These are phyloP conservation scores for Ammodytes marinus DNA, from an alignment of 2,113 vertebrate genomes.

Conservation along the genomic window DNA sequence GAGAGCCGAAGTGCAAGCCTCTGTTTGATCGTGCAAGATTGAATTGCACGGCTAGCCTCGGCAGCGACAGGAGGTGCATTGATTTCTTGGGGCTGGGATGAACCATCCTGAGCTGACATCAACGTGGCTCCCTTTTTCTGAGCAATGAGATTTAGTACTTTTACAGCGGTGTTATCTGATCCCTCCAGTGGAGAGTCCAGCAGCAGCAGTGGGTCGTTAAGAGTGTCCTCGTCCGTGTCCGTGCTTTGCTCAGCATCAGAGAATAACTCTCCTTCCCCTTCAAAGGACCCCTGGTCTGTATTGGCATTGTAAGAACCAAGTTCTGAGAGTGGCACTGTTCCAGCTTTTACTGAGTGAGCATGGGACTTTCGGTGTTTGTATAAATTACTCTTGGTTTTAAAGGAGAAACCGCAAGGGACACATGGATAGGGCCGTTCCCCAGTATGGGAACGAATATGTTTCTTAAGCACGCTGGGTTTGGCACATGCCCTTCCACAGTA, in stretches of 20 bases:
- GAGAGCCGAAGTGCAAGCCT: slow-evolving; percentile 94
- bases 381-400: slow-evolving; percentile 99
- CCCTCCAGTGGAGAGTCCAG: slow-evolving; percentile 86
- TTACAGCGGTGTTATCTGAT: slow-evolving; percentile 89
- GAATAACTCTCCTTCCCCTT: slow-evolving; percentile 94
- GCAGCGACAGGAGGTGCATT: slow-evolving; percentile 85
- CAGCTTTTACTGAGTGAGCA: slow-evolving; percentile 97
- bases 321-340: slow-evolving; percentile 92
- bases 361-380: slow-evolving; percentile 99
- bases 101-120: slow-evolving; percentile 85
- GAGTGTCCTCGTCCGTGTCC: slow-evolving; percentile 95
- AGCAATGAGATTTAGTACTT: slow-evolving; percentile 93
- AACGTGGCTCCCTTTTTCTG: slow-evolving; percentile 90
- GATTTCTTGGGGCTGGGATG: slow-evolving; percentile 86
- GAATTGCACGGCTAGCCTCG: slow-evolving; percentile 88
- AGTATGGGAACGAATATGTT: slow-evolving; percentile 98
- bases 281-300: slow-evolving; percentile 89
- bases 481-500: slow-evolving; percentile 98
- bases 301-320: slow-evolving; percentile 89
- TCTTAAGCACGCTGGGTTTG: slow-evolving; percentile 99
- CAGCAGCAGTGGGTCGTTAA: slow-evolving; percentile 83
- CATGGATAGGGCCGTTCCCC: slow-evolving; percentile 98
- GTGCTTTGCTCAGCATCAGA: slow-evolving; percentile 97
- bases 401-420: slow-evolving; percentile 97
- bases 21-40: slow-evolving; percentile 96